Percentiles rank a stretch among this genome's conserved stretches.
Conservation (phyloP, 1,140 invertebrate genomes). For the Platyscapa corneri region DNA sequence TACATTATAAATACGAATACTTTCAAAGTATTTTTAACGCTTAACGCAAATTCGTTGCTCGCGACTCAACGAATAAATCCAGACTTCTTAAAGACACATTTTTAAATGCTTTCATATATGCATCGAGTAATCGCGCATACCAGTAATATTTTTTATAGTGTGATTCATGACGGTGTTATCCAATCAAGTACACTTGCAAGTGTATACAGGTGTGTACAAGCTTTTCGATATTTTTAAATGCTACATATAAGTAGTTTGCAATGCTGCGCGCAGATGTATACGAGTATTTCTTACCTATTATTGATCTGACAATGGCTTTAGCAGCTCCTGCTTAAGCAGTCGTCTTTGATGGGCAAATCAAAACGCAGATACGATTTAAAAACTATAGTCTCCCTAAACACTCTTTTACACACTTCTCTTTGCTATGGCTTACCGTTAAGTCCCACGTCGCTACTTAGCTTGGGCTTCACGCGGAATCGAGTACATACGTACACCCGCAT, state of each 20-base stretch:
- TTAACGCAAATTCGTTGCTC: conserved; percentile 23
- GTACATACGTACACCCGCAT: neutral
- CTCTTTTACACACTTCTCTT: neutral
- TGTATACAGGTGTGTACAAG: neutral
- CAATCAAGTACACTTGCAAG: neutral
- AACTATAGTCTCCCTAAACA: neutral
- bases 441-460: neutral
- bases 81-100: neutral
- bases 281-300: neutral
- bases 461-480: neutral
- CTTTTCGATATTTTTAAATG: neutral
- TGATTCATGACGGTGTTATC: neutral
- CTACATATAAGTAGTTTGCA: too few species aligned
- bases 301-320: neutral
- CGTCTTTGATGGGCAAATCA: conserved; percentile 30
- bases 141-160: neutral
- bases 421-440: neutral
- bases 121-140: neutral
- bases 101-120: neutral
- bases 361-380: neutral
- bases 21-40: too few species aligned
- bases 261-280: neutral
- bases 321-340: neutral
- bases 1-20: conserved; percentile 39
- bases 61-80: conserved; percentile 16